phyloP scores from a whole-genome alignment of 2,888 invertebrate species.

The Eristalinus sepulchralis region DNA sequence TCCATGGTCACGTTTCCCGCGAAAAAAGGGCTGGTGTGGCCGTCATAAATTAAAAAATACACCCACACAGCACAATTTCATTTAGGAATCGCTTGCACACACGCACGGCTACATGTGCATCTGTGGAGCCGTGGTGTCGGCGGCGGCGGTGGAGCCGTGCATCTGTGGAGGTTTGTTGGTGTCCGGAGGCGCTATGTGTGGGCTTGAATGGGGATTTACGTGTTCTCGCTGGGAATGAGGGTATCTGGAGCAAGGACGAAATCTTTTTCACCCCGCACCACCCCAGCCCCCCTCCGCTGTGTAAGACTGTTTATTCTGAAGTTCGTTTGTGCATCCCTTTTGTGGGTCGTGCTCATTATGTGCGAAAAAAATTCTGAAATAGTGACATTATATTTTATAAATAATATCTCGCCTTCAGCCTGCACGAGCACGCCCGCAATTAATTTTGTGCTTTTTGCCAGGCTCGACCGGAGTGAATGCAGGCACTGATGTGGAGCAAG shows the following conservation, averaged over 20 bases:
- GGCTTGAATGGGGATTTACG: constrained; percentile 10
- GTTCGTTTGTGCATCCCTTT: constrained; percentile 52
- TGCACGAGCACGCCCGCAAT: constrained; percentile 18
- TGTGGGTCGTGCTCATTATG: constrained; percentile 26
- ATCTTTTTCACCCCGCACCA: constrained; percentile 6
- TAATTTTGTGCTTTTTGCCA: constrained; percentile 48
- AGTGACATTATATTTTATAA: constrained; percentile 45
- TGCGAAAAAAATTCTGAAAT: constrained; percentile 12
- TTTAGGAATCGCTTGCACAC: constrained; percentile 45
- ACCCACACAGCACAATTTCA: constrained; percentile 35
- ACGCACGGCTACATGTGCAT: background rate
- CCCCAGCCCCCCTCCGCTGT: too few relatives aligned
- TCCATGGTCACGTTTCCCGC: constrained; percentile 44
- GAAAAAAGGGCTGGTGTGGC: constrained; percentile 25
- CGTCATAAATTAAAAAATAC: constrained; percentile 49
- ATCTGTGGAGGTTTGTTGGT: background rate
- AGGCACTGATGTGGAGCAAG: constrained; percentile 34
- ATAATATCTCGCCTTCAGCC: constrained; percentile 27
- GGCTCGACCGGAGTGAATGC: background rate
- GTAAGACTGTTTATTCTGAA: constrained; percentile 53
- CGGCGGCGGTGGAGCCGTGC: background rate
- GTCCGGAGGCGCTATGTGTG: background rate
- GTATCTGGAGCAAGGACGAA: constrained; percentile 65
- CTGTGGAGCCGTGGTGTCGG: background rate
- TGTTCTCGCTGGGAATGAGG: constrained; percentile 12